A percentile compares a stretch with the other conserved stretches of the same genome.
Conservation (phyloP, 1,140 invertebrate species). For the Aphelenchoides besseyi region DNA sequence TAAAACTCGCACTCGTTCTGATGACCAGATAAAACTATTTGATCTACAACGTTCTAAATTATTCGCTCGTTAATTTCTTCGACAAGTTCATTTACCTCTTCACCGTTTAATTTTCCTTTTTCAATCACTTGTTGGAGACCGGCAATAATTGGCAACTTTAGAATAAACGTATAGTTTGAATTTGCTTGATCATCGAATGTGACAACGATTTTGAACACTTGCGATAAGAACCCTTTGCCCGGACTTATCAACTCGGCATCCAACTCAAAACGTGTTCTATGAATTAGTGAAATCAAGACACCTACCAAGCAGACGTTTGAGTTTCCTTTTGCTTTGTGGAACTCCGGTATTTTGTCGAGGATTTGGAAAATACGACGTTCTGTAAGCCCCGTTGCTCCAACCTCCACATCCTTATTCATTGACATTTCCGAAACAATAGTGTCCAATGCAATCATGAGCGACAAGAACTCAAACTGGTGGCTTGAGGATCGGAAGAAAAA, state of each 20-base stretch:
- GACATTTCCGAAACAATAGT: neutral
- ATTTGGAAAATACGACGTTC: neutral
- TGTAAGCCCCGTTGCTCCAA: neutral
- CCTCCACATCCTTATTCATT: neutral
- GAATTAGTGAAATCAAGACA: neutral
- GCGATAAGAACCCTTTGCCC: conserved; percentile 8
- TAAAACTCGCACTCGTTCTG: conserved; percentile 13
- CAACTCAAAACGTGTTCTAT: neutral
- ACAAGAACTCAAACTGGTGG: no score
- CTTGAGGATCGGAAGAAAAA: no score
- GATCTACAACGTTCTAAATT: conserved; percentile 8
- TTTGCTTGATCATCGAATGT: neutral
- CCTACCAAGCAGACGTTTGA: neutral
- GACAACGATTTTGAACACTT: neutral
- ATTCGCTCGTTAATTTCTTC: neutral
- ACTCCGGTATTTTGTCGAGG: neutral
- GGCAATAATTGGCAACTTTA: neutral
- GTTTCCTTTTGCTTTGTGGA: neutral
- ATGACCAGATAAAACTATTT: neutral
- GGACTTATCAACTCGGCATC: neutral
- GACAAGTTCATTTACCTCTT: neutral
- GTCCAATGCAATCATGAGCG: neutral
- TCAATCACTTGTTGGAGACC: conserved; percentile 10
- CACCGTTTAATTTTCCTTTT: neutral
- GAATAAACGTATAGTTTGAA: neutral